phyloP scores from a whole-genome alignment of 1,140 invertebrate species.

The Lordiphosa stackelbergi region DNA sequence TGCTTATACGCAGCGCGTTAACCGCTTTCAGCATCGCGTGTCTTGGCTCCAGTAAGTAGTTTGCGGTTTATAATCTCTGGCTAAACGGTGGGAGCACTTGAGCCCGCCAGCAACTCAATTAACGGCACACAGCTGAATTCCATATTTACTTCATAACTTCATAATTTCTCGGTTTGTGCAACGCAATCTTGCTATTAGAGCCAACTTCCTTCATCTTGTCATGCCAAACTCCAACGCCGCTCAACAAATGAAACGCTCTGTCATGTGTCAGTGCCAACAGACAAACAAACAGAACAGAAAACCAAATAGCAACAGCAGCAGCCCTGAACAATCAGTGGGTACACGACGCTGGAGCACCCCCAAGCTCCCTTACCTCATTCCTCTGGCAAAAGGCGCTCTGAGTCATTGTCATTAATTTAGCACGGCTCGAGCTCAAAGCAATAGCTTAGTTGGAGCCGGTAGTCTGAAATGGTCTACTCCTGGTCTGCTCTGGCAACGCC shows the following conservation, averaged over 20 bases:
- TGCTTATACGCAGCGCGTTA: constrained; percentile 53
- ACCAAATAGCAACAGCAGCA: constrained; percentile 31
- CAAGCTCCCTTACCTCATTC: constrained; percentile 1
- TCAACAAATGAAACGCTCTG: constrained; percentile 73
- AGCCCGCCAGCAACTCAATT: constrained; percentile 44
- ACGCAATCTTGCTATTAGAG: constrained; percentile 40
- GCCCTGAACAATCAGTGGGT: constrained; percentile 65
- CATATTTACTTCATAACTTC: constrained; percentile 32
- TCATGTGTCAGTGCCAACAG: constrained; percentile 68
- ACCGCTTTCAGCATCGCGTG: constrained; percentile 44
- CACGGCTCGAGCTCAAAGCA: constrained; percentile 51
- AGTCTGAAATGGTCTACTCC: constrained; percentile 20
- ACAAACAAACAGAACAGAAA: constrained; percentile 39
- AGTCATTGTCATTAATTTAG: constrained; percentile 73
- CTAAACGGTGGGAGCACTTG: constrained; percentile 40
- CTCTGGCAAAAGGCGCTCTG: constrained; percentile 24
- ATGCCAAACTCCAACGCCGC: constrained; percentile 23
- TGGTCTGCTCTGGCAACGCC: constrained; percentile 35
- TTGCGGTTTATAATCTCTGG: constrained; percentile 37
- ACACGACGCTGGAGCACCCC: constrained; percentile 24
- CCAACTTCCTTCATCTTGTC: constrained; percentile 54
- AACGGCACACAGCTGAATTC: constrained; percentile 12
- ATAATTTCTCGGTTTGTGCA: constrained; percentile 42
- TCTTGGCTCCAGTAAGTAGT: constrained; percentile 23
- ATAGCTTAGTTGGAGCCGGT: constrained; percentile 51